These are phyloP conservation scores for Folsomia candida DNA, from an alignment of 2,888 invertebrate species.

Conservation along the genomic window DNA sequence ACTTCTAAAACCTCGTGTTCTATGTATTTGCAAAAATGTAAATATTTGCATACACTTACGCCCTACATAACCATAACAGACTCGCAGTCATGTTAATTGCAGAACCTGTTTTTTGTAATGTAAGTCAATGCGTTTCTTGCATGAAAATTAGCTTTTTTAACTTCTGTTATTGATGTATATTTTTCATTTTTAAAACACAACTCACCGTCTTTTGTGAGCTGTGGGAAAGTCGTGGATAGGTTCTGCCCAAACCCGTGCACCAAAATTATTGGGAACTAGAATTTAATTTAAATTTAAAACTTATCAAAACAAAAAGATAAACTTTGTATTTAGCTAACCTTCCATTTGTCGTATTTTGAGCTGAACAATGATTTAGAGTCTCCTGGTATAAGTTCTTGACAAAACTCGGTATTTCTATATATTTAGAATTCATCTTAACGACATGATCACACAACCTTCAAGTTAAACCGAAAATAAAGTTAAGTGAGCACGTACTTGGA, in stretches of 20 bases:
- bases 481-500: too few species aligned
- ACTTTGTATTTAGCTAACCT: conserved; percentile 8
- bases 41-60: too few species aligned
- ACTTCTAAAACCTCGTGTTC: too few species aligned
- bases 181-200: too few species aligned
- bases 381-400: conserved; percentile 40
- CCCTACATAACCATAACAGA: neutral
- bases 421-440: conserved; percentile 8
- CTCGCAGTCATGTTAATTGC: neutral
- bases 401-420: conserved; percentile 37
- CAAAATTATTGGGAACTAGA: neutral
- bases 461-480: too few species aligned
- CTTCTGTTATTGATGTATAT: neutral
- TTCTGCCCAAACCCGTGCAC: conserved; percentile 41
- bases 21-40: too few species aligned
- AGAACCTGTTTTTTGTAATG: too few species aligned
- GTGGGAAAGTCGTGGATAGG: conserved; percentile 41
- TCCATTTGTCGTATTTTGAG: conserved; percentile 42
- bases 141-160: neutral
- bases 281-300: neutral
- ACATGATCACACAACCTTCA: neutral
- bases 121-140: neutral
- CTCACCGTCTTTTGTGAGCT: conserved; percentile 44
- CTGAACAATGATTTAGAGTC: conserved; percentile 39
- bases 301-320: neutral